Percentiles rank a stretch among this genome's conserved stretches.
phyloP scores from a whole-genome alignment of 2,113 vertebrate genomes.

The Dasypus novemcinctus region DNA sequence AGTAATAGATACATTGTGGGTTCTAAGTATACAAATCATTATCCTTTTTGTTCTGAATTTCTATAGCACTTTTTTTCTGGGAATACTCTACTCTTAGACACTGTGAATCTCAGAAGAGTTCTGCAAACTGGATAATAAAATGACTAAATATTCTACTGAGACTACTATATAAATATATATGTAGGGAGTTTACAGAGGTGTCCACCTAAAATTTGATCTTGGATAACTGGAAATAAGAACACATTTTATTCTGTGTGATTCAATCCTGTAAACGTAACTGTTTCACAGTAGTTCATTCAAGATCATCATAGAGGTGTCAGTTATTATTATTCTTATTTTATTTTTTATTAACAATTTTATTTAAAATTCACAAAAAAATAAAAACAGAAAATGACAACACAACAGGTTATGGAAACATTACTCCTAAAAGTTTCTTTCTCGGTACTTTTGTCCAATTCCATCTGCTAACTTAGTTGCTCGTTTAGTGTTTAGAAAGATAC shows the following conservation, averaged over 20 bases:
- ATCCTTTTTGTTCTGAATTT: conserved; percentile 11
- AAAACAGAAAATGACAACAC: too few species aligned
- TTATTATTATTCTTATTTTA: neutral
- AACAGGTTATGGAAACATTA: too few species aligned
- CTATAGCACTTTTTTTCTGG: neutral
- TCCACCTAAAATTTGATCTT: neutral
- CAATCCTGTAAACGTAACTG: neutral
- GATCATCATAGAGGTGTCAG: neutral
- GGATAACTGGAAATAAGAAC: neutral
- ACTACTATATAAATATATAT: neutral
- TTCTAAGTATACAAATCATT: neutral
- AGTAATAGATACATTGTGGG: neutral
- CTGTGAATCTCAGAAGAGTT: neutral
- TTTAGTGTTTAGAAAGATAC: too few species aligned
- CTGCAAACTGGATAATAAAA: neutral
- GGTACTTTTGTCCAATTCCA: too few species aligned
- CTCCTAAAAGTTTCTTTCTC: too few species aligned
- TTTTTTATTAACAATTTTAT: too few species aligned
- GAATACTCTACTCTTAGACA: neutral
- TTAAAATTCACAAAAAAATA: too few species aligned
- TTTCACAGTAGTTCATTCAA: neutral
- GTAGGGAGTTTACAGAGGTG: neutral
- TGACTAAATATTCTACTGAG: neutral
- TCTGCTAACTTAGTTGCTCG: too few species aligned
- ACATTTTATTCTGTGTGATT: neutral